Percentiles rank a stretch among this genome's conserved stretches.
These are phyloP conservation scores for Drosophila niveifrons DNA, from an alignment of 2,888 invertebrate genomes.

Conservation along the genomic window DNA sequence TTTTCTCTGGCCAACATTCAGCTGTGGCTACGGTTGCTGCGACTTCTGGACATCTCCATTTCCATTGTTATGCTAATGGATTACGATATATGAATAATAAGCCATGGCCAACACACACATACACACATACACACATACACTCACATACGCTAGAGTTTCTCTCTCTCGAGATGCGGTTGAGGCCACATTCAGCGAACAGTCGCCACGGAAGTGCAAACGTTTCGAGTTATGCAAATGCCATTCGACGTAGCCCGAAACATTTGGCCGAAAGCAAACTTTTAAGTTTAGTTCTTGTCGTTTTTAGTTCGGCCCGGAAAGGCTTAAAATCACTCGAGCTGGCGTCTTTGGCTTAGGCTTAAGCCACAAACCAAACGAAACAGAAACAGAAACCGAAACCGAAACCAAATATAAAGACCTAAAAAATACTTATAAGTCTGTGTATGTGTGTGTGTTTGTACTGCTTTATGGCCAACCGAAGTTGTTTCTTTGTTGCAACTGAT, in stretches of 20 bases:
- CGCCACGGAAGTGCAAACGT: slow-evolving; percentile 46
- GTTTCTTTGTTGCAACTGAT: slow-evolving; percentile 35
- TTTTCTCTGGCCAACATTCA: slow-evolving; percentile 32
- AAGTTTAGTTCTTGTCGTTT: slow-evolving; percentile 45
- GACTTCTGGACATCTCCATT: slow-evolving; percentile 58
- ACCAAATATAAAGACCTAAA: slow-evolving; percentile 37
- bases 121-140: not conserved
- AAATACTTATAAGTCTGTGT: slow-evolving; percentile 4
- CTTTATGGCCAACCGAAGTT: slow-evolving; percentile 46
- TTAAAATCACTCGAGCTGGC: slow-evolving; percentile 45
- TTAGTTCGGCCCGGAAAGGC: slow-evolving; percentile 52
- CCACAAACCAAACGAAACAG: slow-evolving; percentile 2
- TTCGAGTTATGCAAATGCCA: slow-evolving; percentile 61
- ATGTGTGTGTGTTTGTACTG: slow-evolving; percentile 3
- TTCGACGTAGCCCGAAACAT: slow-evolving; percentile 18
- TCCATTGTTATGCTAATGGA: slow-evolving; percentile 80
- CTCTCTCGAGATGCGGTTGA: slow-evolving; percentile 8
- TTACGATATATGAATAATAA: slow-evolving; percentile 81
- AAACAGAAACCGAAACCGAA: slow-evolving; percentile 3
- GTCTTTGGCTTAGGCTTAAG: slow-evolving; percentile 40
- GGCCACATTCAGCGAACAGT: slow-evolving; percentile 4
- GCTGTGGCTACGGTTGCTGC: slow-evolving; percentile 21
- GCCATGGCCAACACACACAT: slow-evolving; percentile 31
- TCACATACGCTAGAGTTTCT: slow-evolving; percentile 10
- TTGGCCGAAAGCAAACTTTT: slow-evolving; percentile 48